Evolutionary conservation across 2,113 vertebrate genomes (phyloP).

Genomic region (Vanacampus margaritifer): DNA sequence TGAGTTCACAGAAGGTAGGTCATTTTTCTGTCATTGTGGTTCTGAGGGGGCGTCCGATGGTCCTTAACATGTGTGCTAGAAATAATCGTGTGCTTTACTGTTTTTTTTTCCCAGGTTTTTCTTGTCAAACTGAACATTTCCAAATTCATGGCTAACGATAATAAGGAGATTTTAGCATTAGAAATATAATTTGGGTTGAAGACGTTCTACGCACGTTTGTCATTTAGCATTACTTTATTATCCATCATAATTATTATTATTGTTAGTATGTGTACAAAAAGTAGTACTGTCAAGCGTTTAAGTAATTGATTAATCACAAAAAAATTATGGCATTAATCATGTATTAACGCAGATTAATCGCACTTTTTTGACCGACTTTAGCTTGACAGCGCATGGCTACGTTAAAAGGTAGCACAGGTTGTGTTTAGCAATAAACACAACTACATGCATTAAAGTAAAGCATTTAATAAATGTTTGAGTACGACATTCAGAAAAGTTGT

Average conservation of each 20-base stretch:
- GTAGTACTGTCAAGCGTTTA: no score
- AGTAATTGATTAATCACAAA: no score
- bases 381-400: no score
- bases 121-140: not conserved
- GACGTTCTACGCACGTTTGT: not conserved
- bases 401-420: no score
- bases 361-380: no score
- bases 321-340: no score
- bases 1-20: slow-evolving; percentile 94
- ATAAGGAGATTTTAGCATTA: not conserved
- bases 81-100: not conserved
- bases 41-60: not conserved
- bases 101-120: not conserved
- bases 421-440: no score
- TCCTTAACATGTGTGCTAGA: not conserved
- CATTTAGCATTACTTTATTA: not conserved
- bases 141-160: not conserved
- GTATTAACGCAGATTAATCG: no score
- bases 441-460: no score
- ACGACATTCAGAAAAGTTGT: no score
- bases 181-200: not conserved
- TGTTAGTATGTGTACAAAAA: not conserved
- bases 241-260: not conserved
- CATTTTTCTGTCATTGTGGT: slow-evolving; percentile 55
- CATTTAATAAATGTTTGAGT: no score